Evolutionary conservation across 2,113 vertebrate species (phyloP), one percentile per base, ranked within the genome.

Genomic region (Semicossyphus pulcher): DNA sequence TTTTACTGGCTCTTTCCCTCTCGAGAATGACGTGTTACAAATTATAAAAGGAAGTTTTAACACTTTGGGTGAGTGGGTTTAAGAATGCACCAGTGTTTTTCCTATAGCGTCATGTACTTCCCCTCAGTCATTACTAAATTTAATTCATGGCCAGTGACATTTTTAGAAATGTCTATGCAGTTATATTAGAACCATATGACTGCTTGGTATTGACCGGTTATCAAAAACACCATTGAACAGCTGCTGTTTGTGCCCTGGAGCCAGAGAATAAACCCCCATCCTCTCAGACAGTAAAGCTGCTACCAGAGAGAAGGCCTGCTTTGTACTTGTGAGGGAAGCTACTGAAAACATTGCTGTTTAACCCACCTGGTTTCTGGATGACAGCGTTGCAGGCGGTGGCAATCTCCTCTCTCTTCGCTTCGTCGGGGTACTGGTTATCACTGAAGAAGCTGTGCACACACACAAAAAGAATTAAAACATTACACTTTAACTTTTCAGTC

Each of bases 371-470:
- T 87, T 99, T 99, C 58, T 99, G 97, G 82, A 99, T 99, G 29
- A 99, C 98, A 12, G 96, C 96, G 26, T 99, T 99, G 93, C 98
- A 99, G 79, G 98, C 97, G 0, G 96, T 97, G 37, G 98, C 96
- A 10, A 99, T 99, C 92, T 99, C 98, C 92, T 99, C 98, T 86
- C 98, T 94, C 91, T 98, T 99, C 21, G 97, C 96, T 89, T 99
- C 98, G 20, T 99, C 98, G 0, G 98, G 98, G 78, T 99, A 99
- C 81, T 99, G 97, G 88, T 99, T 98, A 84, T 99, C 97, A 84
- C 96, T 96, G 94, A 99, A 99, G 93, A 97, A 99, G 92, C 98
- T 99, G 90, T 4, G 28, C 1, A 45, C 0, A 71, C 6, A 56
- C 11, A 72, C 10, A 62, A 4, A 41, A 36, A 36, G 34, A 36